Base-by-base conservation (phyloP, 2,888 invertebrate genomes). In the Fragum sueziense region DNA sequence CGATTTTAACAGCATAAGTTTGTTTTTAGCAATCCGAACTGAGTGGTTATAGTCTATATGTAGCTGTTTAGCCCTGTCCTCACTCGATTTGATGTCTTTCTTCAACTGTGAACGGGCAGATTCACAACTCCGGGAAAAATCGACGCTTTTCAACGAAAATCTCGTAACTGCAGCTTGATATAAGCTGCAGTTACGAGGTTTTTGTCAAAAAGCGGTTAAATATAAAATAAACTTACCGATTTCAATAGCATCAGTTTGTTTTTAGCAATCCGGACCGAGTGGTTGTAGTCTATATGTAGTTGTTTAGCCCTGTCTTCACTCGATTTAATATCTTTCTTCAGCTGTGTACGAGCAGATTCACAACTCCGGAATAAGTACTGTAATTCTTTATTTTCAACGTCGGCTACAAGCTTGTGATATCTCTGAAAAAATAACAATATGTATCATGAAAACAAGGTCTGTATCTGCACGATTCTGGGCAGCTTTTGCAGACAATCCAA, bases 151-250 rank as follows among this genome's bases (percentile, higher is more conserved):
- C n/a, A n/a, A n/a, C n/a, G n/a, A n/a, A n/a, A n/a, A n/a, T n/a
- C n/a, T n/a, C n/a, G n/a, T n/a, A n/a, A n/a, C n/a, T n/a, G n/a
- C n/a, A n/a, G n/a, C n/a, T n/a, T n/a, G n/a, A n/a, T n/a, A n/a
- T n/a, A n/a, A n/a, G n/a, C n/a, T n/a, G n/a, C n/a, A n/a, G n/a
- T n/a, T n/a, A n/a, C n/a, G n/a, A n/a, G n/a, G n/a, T n/a, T n/a
- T n/a, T n/a, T n/a, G n/a, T n/a, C n/a, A n/a, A n/a, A n/a, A n/a
- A n/a, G n/a, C n/a, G n/a, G n/a, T n/a, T n/a, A n/a, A n/a, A n/a
- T n/a, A n/a, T n/a, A n/a, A n/a, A n/a, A n/a, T 67, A 20, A 11
- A 9, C 70, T 70, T 54, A 70, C 70, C 70, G 70, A 70, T 54
- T 70, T 70, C 9, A 70, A 33, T n/a, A 70, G 37, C n/a, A 70